phyloP scores from a whole-genome alignment of 2,113 vertebrate species.

The Tragelaphus imberbis region DNA sequence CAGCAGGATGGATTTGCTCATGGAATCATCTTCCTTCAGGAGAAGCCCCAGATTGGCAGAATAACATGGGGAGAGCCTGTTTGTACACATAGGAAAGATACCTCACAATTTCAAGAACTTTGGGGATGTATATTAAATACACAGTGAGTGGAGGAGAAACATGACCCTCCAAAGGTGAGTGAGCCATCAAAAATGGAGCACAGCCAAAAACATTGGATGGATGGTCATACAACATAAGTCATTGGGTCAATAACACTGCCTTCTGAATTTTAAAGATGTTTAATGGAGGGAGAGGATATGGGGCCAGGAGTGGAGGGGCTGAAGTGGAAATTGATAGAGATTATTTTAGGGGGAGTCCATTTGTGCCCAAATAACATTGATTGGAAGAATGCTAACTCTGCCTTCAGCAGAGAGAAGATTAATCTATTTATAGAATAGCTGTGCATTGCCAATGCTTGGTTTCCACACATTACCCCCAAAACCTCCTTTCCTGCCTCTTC shows the following conservation, averaged over 20 bases:
- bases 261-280: neutral
- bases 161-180: neutral
- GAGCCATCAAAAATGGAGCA: neutral
- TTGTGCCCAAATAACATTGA: neutral
- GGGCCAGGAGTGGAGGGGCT: neutral
- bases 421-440: neutral
- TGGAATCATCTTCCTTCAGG: neutral
- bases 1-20: neutral
- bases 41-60: neutral
- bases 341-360: neutral
- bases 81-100: conserved; percentile 15
- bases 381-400: neutral
- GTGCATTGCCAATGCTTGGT: neutral
- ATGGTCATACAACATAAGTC: neutral
- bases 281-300: neutral
- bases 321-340: neutral
- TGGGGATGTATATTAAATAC: neutral
- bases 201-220: neutral
- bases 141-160: neutral
- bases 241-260: neutral
- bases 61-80: neutral
- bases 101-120: neutral
- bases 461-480: neutral
- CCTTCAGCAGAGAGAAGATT: neutral
- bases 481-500: neutral